Evolutionary conservation across 1,140 invertebrate species (phyloP).

Genomic region (Drosophila yakuba): DNA sequence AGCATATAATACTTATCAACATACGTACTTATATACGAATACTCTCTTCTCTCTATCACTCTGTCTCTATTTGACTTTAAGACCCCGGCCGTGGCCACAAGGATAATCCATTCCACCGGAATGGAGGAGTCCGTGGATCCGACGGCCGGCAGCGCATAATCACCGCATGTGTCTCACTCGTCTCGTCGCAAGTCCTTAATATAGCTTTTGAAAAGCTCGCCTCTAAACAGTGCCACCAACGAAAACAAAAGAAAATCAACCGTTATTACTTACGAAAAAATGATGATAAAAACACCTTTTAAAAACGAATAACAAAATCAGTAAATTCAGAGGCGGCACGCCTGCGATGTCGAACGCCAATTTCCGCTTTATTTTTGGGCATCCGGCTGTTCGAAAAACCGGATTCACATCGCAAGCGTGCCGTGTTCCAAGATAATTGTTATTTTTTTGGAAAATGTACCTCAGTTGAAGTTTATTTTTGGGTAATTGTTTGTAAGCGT

Average conservation of each 20-base stretch:
- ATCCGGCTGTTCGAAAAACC: not conserved
- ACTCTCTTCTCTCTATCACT: constrained; percentile 55
- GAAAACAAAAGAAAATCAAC: constrained; percentile 50
- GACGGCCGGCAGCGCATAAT: constrained; percentile 73
- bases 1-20: constrained; percentile 63
- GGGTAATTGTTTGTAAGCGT: constrained; percentile 72
- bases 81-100: constrained; percentile 63
- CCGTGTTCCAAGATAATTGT: constrained; percentile 38
- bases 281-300: constrained; percentile 34
- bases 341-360: not conserved
- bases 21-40: constrained; percentile 67
- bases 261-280: constrained; percentile 57
- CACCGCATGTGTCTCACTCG: constrained; percentile 81
- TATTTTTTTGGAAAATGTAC: constrained; percentile 61
- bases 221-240: constrained; percentile 79
- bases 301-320: constrained; percentile 17
- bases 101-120: constrained; percentile 2
- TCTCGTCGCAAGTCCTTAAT: constrained; percentile 78
- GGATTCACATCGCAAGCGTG: constrained; percentile 19
- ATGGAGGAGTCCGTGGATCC: constrained; percentile 17
- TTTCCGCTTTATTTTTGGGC: not conserved
- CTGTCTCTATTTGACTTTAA: constrained; percentile 73
- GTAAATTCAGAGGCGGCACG: constrained; percentile 26
- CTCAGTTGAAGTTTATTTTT: constrained; percentile 66
- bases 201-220: constrained; percentile 83